phyloP scores from a whole-genome alignment of 2,797 vertebrate species.

The Columba guinea region DNA sequence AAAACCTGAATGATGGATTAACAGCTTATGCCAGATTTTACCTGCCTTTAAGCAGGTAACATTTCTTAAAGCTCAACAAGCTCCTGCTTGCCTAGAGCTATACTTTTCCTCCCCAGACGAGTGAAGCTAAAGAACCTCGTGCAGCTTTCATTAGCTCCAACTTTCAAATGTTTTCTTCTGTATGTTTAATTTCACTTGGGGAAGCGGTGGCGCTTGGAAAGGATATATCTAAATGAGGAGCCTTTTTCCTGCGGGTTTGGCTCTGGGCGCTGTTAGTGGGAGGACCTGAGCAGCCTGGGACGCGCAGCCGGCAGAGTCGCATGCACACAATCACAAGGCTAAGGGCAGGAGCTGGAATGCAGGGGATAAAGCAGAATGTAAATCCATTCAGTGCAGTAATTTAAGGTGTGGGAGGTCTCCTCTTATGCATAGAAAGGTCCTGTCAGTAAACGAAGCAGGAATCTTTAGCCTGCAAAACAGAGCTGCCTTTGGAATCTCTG shows the following conservation, averaged over 20 bases:
- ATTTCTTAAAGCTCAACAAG: slow-evolving; percentile 61
- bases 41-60: slow-evolving; percentile 66
- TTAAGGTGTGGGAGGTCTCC: slow-evolving; percentile 64
- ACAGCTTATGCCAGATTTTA: slow-evolving; percentile 65
- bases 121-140: slow-evolving; percentile 5
- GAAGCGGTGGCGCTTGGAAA: background rate
- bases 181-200: background rate
- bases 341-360: slow-evolving; percentile 63
- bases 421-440: slow-evolving; percentile 23
- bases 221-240: background rate
- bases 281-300: background rate
- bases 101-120: slow-evolving; percentile 30
- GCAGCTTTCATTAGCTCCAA: slow-evolving; percentile 6
- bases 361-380: slow-evolving; percentile 57
- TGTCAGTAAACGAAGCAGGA: slow-evolving; percentile 46
- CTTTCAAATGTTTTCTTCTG: background rate
- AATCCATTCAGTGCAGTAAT: slow-evolving; percentile 46
- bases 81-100: slow-evolving; percentile 60
- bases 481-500: slow-evolving; percentile 29
- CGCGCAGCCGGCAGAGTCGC: background rate
- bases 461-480: slow-evolving; percentile 6
- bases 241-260: background rate
- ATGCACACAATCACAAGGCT: slow-evolving; percentile 37
- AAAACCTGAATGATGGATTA: slow-evolving; percentile 58
- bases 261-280: background rate